Percentiles rank a stretch among this genome's conserved stretches.
Conservation (phyloP, 2,888 invertebrate species). For the Lamellibrachia satsuma region DNA sequence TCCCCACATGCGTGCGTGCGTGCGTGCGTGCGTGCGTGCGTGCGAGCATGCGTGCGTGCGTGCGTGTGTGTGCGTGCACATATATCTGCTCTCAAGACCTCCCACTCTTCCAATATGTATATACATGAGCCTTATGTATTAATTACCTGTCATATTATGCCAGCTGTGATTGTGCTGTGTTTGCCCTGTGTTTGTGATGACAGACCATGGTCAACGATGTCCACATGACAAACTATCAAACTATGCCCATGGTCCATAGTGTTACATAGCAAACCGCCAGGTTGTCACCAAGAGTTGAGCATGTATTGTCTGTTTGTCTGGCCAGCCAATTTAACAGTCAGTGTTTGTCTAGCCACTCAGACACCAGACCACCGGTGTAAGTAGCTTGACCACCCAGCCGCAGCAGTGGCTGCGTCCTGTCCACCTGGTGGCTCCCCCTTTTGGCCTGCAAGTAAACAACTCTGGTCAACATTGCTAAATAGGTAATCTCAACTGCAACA, state of each 20-base stretch:
- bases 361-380: conserved; percentile 62
- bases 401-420: conserved; percentile 32
- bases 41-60: too few species aligned
- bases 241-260: not conserved
- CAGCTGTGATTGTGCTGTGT: not conserved
- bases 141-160: not conserved
- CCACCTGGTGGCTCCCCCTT: conserved; percentile 45
- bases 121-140: not conserved
- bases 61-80: not conserved
- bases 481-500: not conserved
- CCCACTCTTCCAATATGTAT: not conserved
- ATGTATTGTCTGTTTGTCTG: not conserved
- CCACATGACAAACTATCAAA: not conserved
- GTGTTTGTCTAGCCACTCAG: not conserved
- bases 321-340: not conserved
- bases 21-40: not conserved
- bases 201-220: not conserved
- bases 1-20: too few species aligned
- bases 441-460: conserved; percentile 43
- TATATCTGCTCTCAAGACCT: not conserved
- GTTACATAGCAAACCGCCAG: not conserved
- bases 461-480: not conserved
- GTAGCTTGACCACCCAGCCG: conserved; percentile 58
- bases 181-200: not conserved
- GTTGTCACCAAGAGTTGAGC: not conserved